Evolutionary conservation across 2,113 vertebrate species (phyloP), one percentile per base, ranked within the genome.

Genomic region (Gymnogyps californianus): DNA sequence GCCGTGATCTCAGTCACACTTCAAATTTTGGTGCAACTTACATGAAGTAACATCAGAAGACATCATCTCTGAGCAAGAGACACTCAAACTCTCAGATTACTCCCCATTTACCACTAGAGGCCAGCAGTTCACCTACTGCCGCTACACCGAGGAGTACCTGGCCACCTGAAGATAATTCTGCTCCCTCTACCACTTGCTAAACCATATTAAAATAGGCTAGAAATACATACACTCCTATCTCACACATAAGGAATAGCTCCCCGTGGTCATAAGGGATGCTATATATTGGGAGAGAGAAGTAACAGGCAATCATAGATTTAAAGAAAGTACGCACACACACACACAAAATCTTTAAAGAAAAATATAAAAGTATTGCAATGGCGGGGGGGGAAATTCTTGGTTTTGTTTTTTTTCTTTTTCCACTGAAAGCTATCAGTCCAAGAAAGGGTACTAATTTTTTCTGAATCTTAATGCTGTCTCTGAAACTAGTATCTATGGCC

Each of bases 71-170:
- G n/a, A 79, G 31, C 64, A 65, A 22, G 36, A 44, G 46, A 20
- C 2, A 29, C 13, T 57, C 58, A 4, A 22, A 8, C 22, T 44
- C 44, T 54, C 65, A 24, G 58, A 29, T n/a, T 46, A 36, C 6
- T 71, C 7, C 19, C 31, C 44, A 28, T 29, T 74, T 75, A 83
- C 95, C 95, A 72, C 94, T 96, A 96, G 94, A 62, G 96, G 97
- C 93, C 93, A 95, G 87, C 83, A 95, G 79, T 44, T 96, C 71
- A 58, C 67, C 85, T 92, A 51, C 79, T 75, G 79, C 72, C 36
- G 62, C 51, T 64, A 13, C 75, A 64, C 52, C 4, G 1, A 36
- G 13, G 44, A 24, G 26, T 16, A 95, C 78, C 86, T 76, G 49
- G 10, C 15, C 94, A 47, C 91, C 89, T 47, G 71, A 32, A 51